phyloP scores from a whole-genome alignment of 2,888 invertebrate species.

The Melanostoma mellinum region DNA sequence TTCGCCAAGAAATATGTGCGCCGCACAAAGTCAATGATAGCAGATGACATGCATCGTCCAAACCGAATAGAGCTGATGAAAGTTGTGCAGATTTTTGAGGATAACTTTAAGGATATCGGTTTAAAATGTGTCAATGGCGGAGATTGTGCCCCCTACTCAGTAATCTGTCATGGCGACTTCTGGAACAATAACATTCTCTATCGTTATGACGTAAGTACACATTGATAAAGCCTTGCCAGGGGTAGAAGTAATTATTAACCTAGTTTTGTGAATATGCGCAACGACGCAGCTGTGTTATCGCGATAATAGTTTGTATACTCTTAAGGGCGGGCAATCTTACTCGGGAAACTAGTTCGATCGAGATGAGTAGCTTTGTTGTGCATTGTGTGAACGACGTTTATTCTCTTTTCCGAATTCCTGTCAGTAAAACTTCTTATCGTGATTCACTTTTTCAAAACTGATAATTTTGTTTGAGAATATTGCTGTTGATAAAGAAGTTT shows the following conservation, averaged over 20 bases:
- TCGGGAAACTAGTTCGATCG: slow-evolving; percentile 13
- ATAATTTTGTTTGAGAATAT: neutral
- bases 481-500: slow-evolving; percentile 23
- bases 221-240: slow-evolving; percentile 23
- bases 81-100: slow-evolving; percentile 74
- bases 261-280: slow-evolving; percentile 38
- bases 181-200: slow-evolving; percentile 80
- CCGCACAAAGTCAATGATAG: slow-evolving; percentile 75
- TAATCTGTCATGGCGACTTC: slow-evolving; percentile 80
- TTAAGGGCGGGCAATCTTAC: slow-evolving; percentile 10
- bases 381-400: neutral
- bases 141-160: slow-evolving; percentile 76
- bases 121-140: slow-evolving; percentile 75
- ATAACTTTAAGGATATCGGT: slow-evolving; percentile 75
- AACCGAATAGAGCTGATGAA: slow-evolving; percentile 51
- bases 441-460: neutral
- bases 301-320: slow-evolving; percentile 25
- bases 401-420: slow-evolving; percentile 16
- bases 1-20: slow-evolving; percentile 77
- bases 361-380: neutral
- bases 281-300: slow-evolving; percentile 35
- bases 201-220: slow-evolving; percentile 77
- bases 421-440: slow-evolving; percentile 8
- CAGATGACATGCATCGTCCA: slow-evolving; percentile 65
- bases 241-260: slow-evolving; percentile 47